Evolutionary conservation across 92 coral and sea anemone species (phyloP), one percentile per base, ranked within the genome.

Genomic region (Desmophyllum pertusum): DNA sequence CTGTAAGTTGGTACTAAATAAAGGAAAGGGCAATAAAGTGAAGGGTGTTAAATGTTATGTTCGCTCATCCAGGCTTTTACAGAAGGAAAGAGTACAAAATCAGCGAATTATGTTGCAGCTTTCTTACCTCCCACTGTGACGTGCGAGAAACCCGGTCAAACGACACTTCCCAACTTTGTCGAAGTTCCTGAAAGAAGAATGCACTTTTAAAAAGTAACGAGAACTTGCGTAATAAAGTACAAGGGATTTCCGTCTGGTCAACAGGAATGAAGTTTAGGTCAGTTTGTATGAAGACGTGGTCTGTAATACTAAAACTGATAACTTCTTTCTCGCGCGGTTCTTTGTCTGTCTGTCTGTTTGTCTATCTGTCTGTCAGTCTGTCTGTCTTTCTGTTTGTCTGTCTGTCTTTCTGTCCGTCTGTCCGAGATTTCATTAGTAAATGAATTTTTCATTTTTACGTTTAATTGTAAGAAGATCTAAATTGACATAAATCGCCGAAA

Each of bases 121-220:
- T 55, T 55, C 29, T 43, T 81, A 93, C 97, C 97, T 93, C 97
- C 97, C 97, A 93, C 33, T 50, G 87, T 19, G 97, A 93, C 18
- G 91, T 75, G 19, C 78, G 79, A 46, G 97, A 91, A 5, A 85
- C 92, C 48, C 92, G 78, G 41, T 93, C 94, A 75, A 90, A 88
- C 50, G 97, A 93, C 11, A 88, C 90, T 79, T 93, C 94, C 97
- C 97, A 90, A 70, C 94, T 93, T 70, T 83, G 39, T 19, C 97
- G 83, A 40, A 93, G 84, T 64, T 88, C 88, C 96, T 93, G 77
- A 48, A 65, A 82, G 4, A 7, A 39, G 35, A 41, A 30, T 18
- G 9, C 3, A 74, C 43, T 27, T 39, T 36, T 27, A 29, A 21
- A 62, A 41, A 39, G 18, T 50, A 37, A 78, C 71, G 31, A 6